phyloP scores from a whole-genome alignment of 2,113 vertebrate genomes.

The Silurus asotus region DNA sequence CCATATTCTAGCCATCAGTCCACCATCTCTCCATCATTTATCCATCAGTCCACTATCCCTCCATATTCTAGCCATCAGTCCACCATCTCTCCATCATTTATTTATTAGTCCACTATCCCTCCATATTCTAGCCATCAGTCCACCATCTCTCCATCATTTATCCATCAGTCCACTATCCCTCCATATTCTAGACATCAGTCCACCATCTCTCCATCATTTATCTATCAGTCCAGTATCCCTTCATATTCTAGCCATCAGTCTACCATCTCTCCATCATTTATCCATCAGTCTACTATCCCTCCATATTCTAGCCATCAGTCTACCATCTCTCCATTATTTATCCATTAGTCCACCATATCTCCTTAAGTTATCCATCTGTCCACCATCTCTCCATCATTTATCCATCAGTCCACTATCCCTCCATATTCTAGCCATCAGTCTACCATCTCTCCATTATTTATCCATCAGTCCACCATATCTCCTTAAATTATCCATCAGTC shows the following conservation, averaged over 20 bases:
- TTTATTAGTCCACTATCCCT: not conserved
- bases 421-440: too few relatives aligned
- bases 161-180: not conserved
- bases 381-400: not conserved
- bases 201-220: not conserved
- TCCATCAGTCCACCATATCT: not conserved
- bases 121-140: too few relatives aligned
- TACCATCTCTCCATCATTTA: not conserved
- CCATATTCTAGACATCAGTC: too few relatives aligned
- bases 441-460: not conserved
- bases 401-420: not conserved
- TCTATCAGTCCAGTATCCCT: not conserved
- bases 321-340: not conserved
- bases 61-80: not conserved
- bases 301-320: not conserved
- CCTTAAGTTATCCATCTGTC: not conserved
- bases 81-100: not conserved
- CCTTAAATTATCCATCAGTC: not conserved
- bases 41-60: not conserved
- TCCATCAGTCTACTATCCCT: not conserved
- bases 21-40: not conserved
- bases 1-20: not conserved
- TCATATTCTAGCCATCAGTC: not conserved
- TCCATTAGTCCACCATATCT: not conserved
- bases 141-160: too few relatives aligned